These are phyloP conservation scores for Numida meleagris DNA, from an alignment of 2,113 vertebrate species.

Conservation along the genomic window DNA sequence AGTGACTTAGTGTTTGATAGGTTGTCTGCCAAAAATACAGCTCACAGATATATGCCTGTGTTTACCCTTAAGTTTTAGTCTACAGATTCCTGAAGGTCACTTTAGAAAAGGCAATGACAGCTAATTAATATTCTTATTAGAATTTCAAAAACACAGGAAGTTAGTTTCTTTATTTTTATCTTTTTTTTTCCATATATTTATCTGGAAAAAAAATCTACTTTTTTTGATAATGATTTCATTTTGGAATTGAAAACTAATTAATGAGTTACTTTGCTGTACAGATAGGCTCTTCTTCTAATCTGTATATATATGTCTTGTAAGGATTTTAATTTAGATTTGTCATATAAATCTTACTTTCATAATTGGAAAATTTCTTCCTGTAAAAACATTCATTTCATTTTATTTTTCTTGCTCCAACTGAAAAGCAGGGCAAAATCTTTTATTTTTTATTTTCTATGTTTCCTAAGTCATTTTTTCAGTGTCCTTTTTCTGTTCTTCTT, in stretches of 20 bases:
- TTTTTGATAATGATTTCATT: not conserved
- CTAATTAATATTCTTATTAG: constrained; percentile 7
- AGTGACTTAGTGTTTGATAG: not conserved
- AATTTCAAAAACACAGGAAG: not conserved
- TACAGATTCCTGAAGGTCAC: not conserved
- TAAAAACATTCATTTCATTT: not conserved
- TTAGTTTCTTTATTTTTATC: constrained; percentile 28
- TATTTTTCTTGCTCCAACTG: not conserved
- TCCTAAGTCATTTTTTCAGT: not conserved
- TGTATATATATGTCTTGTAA: not conserved
- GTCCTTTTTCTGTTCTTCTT: not conserved
- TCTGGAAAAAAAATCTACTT: not conserved
- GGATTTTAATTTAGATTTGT: not conserved
- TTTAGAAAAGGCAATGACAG: not conserved
- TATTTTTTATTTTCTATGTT: not conserved
- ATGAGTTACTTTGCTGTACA: not conserved
- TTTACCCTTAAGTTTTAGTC: constrained; percentile 36
- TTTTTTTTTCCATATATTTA: not conserved
- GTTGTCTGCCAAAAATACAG: not conserved
- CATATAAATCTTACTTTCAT: not conserved
- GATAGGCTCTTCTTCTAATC: constrained; percentile 19
- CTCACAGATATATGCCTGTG: not conserved
- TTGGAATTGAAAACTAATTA: not conserved
- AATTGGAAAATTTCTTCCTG: not conserved
- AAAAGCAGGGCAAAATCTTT: not conserved